phyloP scores from a whole-genome alignment of 2,113 vertebrate species.

The Daubentonia madagascariensis region DNA sequence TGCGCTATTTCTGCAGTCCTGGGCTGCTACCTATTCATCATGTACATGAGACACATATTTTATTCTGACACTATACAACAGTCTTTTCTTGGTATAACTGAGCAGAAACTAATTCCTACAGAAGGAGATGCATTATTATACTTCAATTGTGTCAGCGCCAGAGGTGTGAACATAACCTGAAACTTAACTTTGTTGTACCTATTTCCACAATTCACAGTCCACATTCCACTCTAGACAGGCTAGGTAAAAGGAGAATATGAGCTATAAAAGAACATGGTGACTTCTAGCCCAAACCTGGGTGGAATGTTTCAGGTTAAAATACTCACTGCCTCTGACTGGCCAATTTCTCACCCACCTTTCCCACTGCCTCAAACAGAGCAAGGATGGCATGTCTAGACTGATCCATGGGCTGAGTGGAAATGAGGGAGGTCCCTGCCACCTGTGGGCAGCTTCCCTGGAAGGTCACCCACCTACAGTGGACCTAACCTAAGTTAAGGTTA shows the following conservation, averaged over 20 bases:
- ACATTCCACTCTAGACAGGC: neutral
- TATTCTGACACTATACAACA: neutral
- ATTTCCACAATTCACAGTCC: neutral
- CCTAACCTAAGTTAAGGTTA: neutral
- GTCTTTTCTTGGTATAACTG: neutral
- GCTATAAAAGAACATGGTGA: neutral
- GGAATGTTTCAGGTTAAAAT: neutral
- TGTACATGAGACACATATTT: neutral
- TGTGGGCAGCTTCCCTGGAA: neutral
- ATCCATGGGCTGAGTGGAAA: neutral
- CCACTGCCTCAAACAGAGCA: neutral
- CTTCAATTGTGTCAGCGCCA: neutral
- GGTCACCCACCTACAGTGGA: neutral
- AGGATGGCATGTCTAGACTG: neutral
- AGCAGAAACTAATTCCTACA: neutral
- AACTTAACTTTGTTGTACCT: neutral
- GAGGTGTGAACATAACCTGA: neutral
- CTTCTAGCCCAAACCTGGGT: neutral
- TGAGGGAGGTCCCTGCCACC: neutral
- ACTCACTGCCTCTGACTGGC: neutral
- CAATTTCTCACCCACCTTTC: neutral
- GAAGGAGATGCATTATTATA: neutral
- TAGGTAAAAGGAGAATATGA: neutral
- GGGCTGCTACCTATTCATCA: neutral
- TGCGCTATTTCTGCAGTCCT: no score